phyloP scores from a whole-genome alignment of 2,888 invertebrate species.

The Cynaeus angustus region DNA sequence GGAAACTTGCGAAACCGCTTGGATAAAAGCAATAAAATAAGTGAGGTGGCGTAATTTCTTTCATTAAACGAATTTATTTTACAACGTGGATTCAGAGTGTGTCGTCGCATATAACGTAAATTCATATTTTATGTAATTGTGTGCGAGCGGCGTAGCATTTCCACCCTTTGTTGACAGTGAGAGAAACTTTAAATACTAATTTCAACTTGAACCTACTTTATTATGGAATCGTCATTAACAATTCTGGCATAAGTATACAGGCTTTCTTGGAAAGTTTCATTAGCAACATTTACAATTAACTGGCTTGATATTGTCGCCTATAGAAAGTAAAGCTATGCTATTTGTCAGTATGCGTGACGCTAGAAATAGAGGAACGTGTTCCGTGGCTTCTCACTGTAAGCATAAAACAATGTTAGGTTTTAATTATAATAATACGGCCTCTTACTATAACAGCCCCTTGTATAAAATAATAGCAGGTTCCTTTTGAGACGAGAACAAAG shows the following conservation, averaged over 20 bases:
- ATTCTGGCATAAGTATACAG: neutral
- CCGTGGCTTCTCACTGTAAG: too few relatives aligned
- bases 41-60: slow-evolving; percentile 35
- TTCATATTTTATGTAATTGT: slow-evolving; percentile 34
- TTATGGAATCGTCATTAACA: slow-evolving; percentile 7
- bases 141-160: slow-evolving; percentile 8
- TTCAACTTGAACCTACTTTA: slow-evolving; percentile 16
- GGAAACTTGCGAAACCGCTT: too few relatives aligned
- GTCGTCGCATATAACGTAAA: slow-evolving; percentile 20
- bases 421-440: too few relatives aligned
- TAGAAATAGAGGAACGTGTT: too few relatives aligned
- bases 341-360: too few relatives aligned
- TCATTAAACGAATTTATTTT: slow-evolving; percentile 41
- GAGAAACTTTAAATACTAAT: slow-evolving; percentile 17
- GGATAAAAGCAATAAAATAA: slow-evolving; percentile 28
- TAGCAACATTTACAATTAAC: slow-evolving; percentile 7
- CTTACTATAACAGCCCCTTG: too few relatives aligned
- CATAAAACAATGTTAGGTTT: too few relatives aligned
- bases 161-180: slow-evolving; percentile 10
- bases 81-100: slow-evolving; percentile 16
- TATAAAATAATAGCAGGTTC: too few relatives aligned
- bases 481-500: too few relatives aligned
- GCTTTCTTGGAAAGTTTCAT: slow-evolving; percentile 10
- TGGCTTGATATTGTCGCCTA: neutral
- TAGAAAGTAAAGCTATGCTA: neutral